These are phyloP conservation scores for Tinamus guttatus DNA, from an alignment of 2,113 vertebrate species.

Conservation along the genomic window DNA sequence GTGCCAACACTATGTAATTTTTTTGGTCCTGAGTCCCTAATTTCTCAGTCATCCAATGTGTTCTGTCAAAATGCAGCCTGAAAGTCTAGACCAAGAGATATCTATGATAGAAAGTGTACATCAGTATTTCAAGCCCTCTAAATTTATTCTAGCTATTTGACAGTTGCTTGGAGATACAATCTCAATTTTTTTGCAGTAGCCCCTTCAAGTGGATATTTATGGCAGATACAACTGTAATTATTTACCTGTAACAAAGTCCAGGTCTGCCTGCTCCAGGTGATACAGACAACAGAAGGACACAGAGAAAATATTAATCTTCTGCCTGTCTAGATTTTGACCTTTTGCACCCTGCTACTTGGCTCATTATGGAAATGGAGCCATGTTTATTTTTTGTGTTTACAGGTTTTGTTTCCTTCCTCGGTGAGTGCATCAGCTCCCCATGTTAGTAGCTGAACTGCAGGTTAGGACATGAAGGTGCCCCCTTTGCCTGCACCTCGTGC, in stretches of 20 bases:
- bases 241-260: conserved; percentile 89
- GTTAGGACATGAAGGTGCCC: background rate
- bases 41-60: conserved; percentile 83
- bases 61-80: conserved; percentile 87
- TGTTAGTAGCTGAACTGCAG: background rate
- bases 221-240: conserved; percentile 88
- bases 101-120: conserved; percentile 84
- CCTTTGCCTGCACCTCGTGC: background rate
- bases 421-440: background rate
- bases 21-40: conserved; percentile 79
- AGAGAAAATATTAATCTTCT: conserved; percentile 82
- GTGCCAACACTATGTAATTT: conserved; percentile 83
- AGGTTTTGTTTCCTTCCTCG: background rate
- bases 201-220: conserved; percentile 86
- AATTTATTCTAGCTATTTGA: conserved; percentile 87
- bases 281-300: conserved; percentile 78
- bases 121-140: conserved; percentile 85
- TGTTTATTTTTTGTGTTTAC: conserved; percentile 38
- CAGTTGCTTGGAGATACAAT: conserved; percentile 88
- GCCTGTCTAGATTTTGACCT: conserved; percentile 80
- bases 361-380: conserved; percentile 59
- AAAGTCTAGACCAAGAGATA: conserved; percentile 87
- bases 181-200: conserved; percentile 85
- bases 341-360: conserved; percentile 71
- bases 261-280: conserved; percentile 86